Evolutionary conservation across 2,888 invertebrate genomes (phyloP), one percentile per base, ranked within the genome.

Genomic region (Epinotia ramella): DNA sequence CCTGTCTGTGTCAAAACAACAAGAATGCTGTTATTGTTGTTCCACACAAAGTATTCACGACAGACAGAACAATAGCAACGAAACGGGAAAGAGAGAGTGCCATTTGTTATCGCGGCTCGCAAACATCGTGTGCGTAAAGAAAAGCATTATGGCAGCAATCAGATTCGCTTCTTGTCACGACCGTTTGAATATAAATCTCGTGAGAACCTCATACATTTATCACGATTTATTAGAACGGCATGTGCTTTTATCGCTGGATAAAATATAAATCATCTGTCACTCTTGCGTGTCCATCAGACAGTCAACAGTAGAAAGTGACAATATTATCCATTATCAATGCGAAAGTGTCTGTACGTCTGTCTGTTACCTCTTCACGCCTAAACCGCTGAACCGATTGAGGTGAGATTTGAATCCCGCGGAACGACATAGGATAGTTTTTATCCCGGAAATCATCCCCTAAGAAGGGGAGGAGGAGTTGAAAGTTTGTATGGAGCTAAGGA

Each of bases 21-120:
- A 24, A 20, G 13, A 12, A 57, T 1, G 20, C 11, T 24, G 11
- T 11, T 18, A 13, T 20, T 4, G 20, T 11, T 59, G 12, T 12
- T 20, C 20, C 59, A 16, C 49, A 49, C 3, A 13, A 49, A 49
- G 3, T 16, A 49, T 16, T 33, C 56, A n/a, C 67, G 59, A 49
- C 49, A 28, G 59, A 56, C 49, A 65, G 44, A 69, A 74, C 63
- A 63, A 73, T 74, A 60, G n/a, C 53, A 24, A 60, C 59, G 53
- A 74, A 59, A 40, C 60, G 33, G 64, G 28, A 70, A 63, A 69
- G 62, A 70, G 70, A 74, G 59, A 59, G 33, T 20, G 69, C 11
- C 28, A 57, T 67, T 33, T 67, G n/a, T 59, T 49, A 28, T n/a
- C 40, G 44, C 16, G 24, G 16, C 65, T n/a, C n/a, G n/a, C n/a